phyloP scores from a whole-genome alignment of 1,140 invertebrate species.

The Schlechtendalia chinensis region DNA sequence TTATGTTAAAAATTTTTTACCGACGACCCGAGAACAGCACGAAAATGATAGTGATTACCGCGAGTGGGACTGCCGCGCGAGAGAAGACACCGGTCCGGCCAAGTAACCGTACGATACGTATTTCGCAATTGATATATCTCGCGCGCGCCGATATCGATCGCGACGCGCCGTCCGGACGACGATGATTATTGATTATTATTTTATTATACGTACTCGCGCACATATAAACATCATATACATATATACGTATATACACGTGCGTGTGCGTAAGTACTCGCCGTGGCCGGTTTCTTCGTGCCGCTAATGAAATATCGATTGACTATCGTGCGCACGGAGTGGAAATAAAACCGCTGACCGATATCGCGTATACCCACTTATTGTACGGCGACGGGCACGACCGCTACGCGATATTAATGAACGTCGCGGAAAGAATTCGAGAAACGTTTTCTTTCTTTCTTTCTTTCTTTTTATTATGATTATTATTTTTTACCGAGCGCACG shows the following conservation, averaged over 20 bases:
- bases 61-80: not conserved
- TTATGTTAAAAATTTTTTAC: too few relatives aligned
- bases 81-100: not conserved
- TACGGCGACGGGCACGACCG: too few relatives aligned
- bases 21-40: not conserved
- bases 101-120: not conserved
- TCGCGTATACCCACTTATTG: too few relatives aligned
- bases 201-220: too few relatives aligned
- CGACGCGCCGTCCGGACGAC: not conserved
- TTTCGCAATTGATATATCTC: conserved; percentile 17
- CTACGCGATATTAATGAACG: too few relatives aligned
- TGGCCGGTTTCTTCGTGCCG: not conserved
- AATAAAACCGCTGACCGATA: not conserved
- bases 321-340: not conserved
- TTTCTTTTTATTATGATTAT: too few relatives aligned
- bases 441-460: too few relatives aligned
- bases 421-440: too few relatives aligned
- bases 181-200: conserved; percentile 10
- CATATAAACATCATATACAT: too few relatives aligned
- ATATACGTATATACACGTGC: too few relatives aligned
- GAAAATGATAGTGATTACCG: conserved; percentile 11
- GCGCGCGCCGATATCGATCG: conserved; percentile 19
- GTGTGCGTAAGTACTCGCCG: not conserved
- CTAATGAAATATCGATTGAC: conserved; percentile 37
- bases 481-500: too few relatives aligned